These are phyloP conservation scores for Lycia hirtaria DNA, from an alignment of 2,888 invertebrate genomes.

Conservation along the genomic window DNA sequence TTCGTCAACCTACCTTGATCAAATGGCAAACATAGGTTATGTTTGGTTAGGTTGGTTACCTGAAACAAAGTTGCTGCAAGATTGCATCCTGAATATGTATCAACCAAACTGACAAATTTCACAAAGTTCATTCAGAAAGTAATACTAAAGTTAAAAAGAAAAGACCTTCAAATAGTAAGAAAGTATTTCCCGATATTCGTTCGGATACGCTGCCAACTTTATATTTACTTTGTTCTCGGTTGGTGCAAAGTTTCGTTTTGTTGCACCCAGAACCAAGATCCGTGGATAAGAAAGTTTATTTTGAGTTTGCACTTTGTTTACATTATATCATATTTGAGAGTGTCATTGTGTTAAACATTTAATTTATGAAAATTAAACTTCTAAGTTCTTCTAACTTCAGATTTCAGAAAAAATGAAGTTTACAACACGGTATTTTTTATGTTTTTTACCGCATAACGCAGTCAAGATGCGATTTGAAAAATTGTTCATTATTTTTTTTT, in stretches of 20 bases:
- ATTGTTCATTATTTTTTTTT: too few relatives aligned
- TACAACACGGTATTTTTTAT: too few relatives aligned
- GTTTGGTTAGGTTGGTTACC: not conserved
- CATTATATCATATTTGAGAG: not conserved
- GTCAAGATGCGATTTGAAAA: too few relatives aligned
- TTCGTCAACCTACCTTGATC: not conserved
- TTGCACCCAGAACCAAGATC: constrained; percentile 23
- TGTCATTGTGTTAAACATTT: not conserved
- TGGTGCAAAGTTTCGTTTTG: constrained; percentile 22
- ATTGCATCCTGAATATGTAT: not conserved
- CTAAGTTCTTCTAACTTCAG: too few relatives aligned
- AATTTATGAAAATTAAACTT: not conserved
- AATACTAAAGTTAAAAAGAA: constrained; percentile 32
- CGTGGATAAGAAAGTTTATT: constrained; percentile 9
- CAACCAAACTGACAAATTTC: not conserved
- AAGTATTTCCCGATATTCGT: constrained; percentile 30
- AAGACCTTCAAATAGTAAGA: constrained; percentile 26
- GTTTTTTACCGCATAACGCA: too few relatives aligned
- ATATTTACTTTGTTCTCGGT: constrained; percentile 28
- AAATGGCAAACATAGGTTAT: not conserved
- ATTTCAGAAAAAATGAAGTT: too few relatives aligned
- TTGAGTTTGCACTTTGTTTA: not conserved
- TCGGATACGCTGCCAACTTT: constrained; percentile 23
- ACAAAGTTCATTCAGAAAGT: constrained; percentile 22
- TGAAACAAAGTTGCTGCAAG: not conserved